Conservation (phyloP, 2,113 vertebrate genomes). For the Myiagra hebetior region DNA sequence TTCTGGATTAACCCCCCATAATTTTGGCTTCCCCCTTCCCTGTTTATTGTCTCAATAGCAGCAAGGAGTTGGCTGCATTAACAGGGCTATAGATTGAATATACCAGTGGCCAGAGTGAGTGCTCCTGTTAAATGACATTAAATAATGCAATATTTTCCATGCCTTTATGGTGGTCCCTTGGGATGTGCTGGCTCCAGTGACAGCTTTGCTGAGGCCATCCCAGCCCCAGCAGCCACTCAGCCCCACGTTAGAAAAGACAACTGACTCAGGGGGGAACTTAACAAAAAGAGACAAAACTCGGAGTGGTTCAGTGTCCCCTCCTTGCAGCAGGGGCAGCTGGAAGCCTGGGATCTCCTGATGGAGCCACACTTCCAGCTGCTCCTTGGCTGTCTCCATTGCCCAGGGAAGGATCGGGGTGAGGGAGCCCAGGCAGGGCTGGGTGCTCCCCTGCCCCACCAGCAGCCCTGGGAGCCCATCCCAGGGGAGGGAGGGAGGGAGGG, state of each 20-base stretch:
- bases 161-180: not conserved
- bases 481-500: not conserved
- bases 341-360: not conserved
- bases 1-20: not conserved
- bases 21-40: not conserved
- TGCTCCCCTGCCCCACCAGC: not conserved
- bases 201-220: not conserved
- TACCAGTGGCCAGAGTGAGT: not conserved
- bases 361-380: not conserved
- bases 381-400: rapidly evolving
- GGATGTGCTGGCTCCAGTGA: not conserved
- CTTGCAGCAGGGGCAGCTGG: not conserved
- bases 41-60: not conserved
- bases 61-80: not conserved
- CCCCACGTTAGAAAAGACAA: not conserved
- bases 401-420: rapidly evolving
- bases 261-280: not conserved
- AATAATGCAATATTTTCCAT: not conserved
- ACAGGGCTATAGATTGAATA: not conserved
- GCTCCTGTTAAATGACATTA: not conserved
- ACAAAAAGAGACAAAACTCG: not conserved
- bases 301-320: not conserved
- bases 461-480: not conserved
- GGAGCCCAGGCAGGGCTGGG: not conserved
- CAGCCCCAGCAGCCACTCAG: not conserved